These are phyloP conservation scores for Synodontis membranacea DNA, from an alignment of 2,113 vertebrate species.

Conservation along the genomic window DNA sequence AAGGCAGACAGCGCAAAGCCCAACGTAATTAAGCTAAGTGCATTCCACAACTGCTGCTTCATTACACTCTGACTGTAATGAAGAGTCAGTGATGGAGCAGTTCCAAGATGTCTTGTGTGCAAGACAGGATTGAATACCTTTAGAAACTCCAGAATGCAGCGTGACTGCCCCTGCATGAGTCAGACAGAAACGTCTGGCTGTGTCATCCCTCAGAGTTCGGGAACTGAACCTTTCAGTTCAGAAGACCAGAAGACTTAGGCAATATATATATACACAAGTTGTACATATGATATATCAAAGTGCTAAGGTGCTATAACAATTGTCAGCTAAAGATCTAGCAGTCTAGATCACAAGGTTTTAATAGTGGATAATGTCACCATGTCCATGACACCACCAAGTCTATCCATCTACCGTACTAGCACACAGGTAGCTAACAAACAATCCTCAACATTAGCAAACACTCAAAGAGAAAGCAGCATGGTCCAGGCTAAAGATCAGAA, in stretches of 20 bases:
- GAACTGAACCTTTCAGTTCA: neutral
- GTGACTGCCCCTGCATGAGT: neutral
- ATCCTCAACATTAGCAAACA: neutral
- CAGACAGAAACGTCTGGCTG: slow-evolving; percentile 12
- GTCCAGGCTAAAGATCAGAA: neutral
- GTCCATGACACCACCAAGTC: neutral
- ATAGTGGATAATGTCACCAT: neutral
- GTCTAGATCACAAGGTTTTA: neutral
- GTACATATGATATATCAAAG: neutral
- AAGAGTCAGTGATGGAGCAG: slow-evolving; percentile 13
- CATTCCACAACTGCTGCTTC: slow-evolving; percentile 28
- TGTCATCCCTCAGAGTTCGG: slow-evolving; percentile 20
- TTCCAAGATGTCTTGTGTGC: slow-evolving; percentile 40
- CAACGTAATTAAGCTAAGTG: slow-evolving; percentile 29
- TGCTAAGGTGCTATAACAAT: neutral
- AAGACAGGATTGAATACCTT: slow-evolving; percentile 32
- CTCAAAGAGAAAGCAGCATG: neutral
- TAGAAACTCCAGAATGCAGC: slow-evolving; percentile 23
- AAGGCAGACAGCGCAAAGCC: neutral
- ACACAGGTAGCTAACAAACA: neutral
- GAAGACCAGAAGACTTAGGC: slow-evolving; percentile 36
- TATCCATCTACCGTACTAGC: neutral
- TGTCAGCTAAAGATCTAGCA: neutral
- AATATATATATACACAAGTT: slow-evolving; percentile 39
- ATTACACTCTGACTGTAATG: slow-evolving; percentile 16